Conservation (phyloP, 2,797 vertebrate species). For the Tokudaia muenninki region DNA sequence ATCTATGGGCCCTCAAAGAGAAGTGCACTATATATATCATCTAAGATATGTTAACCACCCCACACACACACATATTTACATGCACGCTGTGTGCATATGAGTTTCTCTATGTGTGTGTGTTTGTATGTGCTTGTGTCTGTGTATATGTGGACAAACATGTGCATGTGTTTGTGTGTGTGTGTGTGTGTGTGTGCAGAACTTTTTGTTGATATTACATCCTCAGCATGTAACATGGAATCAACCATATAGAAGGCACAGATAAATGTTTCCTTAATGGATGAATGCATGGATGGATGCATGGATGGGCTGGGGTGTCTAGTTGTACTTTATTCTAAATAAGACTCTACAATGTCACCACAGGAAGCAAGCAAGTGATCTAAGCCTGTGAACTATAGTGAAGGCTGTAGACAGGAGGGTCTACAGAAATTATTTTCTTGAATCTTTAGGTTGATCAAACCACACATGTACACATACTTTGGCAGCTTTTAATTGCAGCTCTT, state of each 20-base stretch:
- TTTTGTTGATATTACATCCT: background rate
- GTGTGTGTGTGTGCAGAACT: background rate
- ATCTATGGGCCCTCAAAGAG: background rate
- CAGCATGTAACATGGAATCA: background rate
- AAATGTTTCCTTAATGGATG: background rate
- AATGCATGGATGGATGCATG: background rate
- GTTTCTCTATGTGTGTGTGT: background rate
- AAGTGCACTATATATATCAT: background rate
- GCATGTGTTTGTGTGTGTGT: background rate
- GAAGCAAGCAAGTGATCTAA: background rate
- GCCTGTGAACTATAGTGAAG: background rate
- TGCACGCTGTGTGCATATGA: background rate
- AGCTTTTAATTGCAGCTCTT: slow-evolving; percentile 24
- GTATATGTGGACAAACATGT: too few relatives aligned
- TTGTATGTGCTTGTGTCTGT: background rate
- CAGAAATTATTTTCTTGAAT: slow-evolving; percentile 1
- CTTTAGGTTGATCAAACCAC: background rate
- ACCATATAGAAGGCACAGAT: background rate
- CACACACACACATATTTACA: background rate
- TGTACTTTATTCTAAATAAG: background rate
- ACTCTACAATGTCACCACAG: background rate
- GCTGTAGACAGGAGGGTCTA: background rate
- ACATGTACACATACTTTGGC: background rate
- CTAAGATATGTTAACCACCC: background rate
- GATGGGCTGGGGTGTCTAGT: background rate